Evolutionary conservation across 2,113 vertebrate species (phyloP), one percentile per base, ranked within the genome.

Genomic region (Pterocles gutturalis): DNA sequence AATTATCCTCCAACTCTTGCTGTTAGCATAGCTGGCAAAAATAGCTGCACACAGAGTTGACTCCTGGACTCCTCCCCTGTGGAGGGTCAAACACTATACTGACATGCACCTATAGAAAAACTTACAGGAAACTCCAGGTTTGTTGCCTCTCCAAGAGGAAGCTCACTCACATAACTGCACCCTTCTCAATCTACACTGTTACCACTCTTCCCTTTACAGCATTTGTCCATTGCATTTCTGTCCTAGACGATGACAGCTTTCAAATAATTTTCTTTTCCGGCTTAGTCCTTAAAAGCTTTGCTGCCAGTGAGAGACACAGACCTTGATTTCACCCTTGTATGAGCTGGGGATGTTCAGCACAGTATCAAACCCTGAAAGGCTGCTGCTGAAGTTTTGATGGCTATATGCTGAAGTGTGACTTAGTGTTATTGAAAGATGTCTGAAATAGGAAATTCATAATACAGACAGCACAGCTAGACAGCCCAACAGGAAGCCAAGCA

Each of bases 31-130:
- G 57, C 58, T 77, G 54, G 54, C 62, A 83, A 38, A 43, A 71
- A 34, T 15, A 81, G 31, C 33, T 69, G 61, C 70, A 60, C 0
- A 0, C 25, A 58, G 33, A 2, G 3, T 0, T 34, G 54, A 55
- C 66, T 34, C 31, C 26, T 16, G 21, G 41, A 46, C 53, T 34
- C 48, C 29, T 31, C 26, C 17, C 19, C 31, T n/a, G 2, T 25
- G 22, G 17, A 24, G 7, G 43, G 16, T 24, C 51, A 71, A 46
- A 46, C 34, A 13, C 22, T 5, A 8, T 3, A 46, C 13, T 24
- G 38, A 6, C 21, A 43, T 0, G 1, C 15, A 33, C 11, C 38
- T 28, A 17, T 0, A 62, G 46, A 15, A 65, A 87, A 77, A 36
- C 4, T 18, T 38, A 17, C 34, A 13, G 46, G 15, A 36, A 72